phyloP scores from a whole-genome alignment of 2,888 invertebrate genomes.

The Hypsopygia costalis region DNA sequence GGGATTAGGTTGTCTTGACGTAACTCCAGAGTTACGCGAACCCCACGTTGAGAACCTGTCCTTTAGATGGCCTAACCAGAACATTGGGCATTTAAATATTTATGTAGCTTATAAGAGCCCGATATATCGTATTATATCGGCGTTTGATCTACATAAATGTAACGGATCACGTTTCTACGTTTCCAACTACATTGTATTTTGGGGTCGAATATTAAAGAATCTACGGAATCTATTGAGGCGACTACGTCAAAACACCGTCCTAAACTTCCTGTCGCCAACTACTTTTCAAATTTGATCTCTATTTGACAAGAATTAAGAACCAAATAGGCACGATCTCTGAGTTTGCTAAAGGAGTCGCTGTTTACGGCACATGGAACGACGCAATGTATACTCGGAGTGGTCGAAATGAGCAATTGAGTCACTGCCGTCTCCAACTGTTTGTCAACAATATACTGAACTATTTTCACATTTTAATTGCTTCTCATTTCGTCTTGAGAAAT shows the following conservation, averaged over 20 bases:
- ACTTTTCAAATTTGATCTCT: neutral
- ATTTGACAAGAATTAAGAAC: neutral
- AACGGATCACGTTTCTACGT: neutral
- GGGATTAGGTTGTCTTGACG: too few species aligned
- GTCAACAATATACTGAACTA: constrained; percentile 40
- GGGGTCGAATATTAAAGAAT: constrained; percentile 2
- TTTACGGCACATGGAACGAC: neutral
- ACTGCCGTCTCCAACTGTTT: constrained; percentile 29
- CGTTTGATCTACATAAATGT: too few species aligned
- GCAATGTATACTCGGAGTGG: neutral
- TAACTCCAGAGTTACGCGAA: too few species aligned
- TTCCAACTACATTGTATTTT: neutral
- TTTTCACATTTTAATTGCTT: constrained; percentile 16
- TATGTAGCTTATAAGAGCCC: too few species aligned
- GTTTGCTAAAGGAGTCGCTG: too few species aligned
- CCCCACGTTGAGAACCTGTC: too few species aligned
- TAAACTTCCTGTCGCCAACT: neutral
- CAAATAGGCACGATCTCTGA: constrained; percentile 1
- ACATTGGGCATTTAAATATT: too few species aligned
- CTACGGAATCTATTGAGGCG: neutral
- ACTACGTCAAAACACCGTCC: neutral
- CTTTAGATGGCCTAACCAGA: too few species aligned
- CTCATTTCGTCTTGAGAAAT: neutral
- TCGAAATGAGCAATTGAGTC: constrained; percentile 28
- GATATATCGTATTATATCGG: neutral